Evolutionary conservation across 2,888 invertebrate genomes (phyloP), one percentile per base, ranked within the genome.

Genomic region (Dexiosoma caninum): DNA sequence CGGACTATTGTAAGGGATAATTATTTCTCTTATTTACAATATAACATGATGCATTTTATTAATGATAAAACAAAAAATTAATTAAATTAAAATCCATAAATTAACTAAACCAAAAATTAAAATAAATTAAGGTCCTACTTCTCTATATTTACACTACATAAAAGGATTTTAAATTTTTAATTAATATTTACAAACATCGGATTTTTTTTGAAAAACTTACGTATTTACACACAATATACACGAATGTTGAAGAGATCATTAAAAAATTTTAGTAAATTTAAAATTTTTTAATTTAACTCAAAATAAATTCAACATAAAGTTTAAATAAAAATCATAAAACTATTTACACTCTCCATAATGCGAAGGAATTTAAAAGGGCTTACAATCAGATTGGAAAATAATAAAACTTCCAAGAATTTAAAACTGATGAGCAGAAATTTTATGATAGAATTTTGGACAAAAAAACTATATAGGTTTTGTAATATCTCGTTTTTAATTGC

Each of bases 201-300:
- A 70, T 70, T 3, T 40, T 6, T 19, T 64, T 62, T 46, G 10
- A 49, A 19, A 21, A 44, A 51, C 49, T 44, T 66, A 78, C 51
- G 53, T 72, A 74, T 74, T 71, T 75, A 82, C 74, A 82, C 71
- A 85, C 82, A 84, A 83, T 86, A 21, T 64, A 81, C 81, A 69
- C 57, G 86, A 87, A 87, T 87, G 88, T 87, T 83, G 69, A 83
- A 80, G 88, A 87, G 87, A 87, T 87, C 87, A 84, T 87, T 87
- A 87, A 87, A 85, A 86, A 87, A 86, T 84, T 82, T 79, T 67
- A 75, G 40, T 23, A 6, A 1, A 32, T 66, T 59, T 71, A 71
- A 79, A 83, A 84, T 84, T 86, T 85, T 84, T 86, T 85, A 87
- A 87, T 85, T 84, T 77, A 83, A 86, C 86, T 86, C 86, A 85